Percentiles rank a stretch among this genome's conserved stretches.
Evolutionary conservation across 2,113 vertebrate species (phyloP).

Genomic region (Alligator mississippiensis): DNA sequence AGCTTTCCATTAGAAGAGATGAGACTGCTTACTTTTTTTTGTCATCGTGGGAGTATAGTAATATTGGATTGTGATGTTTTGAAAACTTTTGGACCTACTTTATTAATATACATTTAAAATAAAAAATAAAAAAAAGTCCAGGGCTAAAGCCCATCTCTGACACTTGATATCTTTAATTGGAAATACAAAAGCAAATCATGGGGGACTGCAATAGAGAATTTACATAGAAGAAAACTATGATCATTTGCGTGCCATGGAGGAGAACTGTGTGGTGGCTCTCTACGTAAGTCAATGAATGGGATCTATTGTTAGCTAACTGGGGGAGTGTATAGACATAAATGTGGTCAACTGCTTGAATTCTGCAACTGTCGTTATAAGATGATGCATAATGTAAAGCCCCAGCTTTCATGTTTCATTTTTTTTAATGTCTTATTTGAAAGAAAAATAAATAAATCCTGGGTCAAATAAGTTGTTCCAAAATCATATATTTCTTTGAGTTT

Average conservation of each 20-base stretch:
- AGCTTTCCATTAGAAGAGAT: neutral
- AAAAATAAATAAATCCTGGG: too few relatives aligned
- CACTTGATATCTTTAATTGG: neutral
- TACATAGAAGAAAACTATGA: neutral
- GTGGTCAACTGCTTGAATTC: neutral
- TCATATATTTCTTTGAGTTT: too few relatives aligned
- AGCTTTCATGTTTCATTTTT: neutral
- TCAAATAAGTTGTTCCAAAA: too few relatives aligned
- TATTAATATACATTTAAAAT: neutral
- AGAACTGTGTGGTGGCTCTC: neutral
- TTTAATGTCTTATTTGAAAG: too few relatives aligned
- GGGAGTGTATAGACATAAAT: accelerated
- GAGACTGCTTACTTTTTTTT: neutral
- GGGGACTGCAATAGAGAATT: accelerated
- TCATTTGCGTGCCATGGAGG: neutral
- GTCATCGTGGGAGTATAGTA: accelerated
- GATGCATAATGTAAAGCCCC: neutral
- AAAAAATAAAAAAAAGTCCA: neutral
- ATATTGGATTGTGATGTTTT: neutral
- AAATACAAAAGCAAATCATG: neutral
- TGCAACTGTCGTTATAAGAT: neutral
- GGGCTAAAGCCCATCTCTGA: neutral
- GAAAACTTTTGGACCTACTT: neutral
- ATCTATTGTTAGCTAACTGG: neutral
- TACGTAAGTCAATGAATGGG: neutral